phyloP scores from a whole-genome alignment of 2,888 invertebrate species.

The Nephrocerus scutellatus region DNA sequence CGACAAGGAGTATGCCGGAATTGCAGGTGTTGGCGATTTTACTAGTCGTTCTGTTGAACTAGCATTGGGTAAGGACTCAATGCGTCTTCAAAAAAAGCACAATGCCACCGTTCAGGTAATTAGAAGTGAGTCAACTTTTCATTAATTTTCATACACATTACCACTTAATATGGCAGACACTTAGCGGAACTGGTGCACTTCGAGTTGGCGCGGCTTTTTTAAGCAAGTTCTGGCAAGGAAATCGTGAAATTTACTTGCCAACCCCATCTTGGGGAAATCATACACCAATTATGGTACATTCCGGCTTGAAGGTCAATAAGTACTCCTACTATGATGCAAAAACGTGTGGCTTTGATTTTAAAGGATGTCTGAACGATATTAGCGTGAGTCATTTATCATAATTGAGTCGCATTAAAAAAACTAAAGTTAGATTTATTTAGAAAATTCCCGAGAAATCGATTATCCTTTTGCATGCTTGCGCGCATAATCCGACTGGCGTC shows the following conservation, averaged over 20 bases:
- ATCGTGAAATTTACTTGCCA: constrained; percentile 81
- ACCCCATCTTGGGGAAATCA: constrained; percentile 98
- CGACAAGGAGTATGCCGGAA: constrained; percentile 94
- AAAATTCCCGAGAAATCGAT: constrained; percentile 88
- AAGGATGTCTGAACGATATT: constrained; percentile 84
- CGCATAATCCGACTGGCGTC: constrained; percentile 97
- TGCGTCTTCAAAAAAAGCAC: constrained; percentile 59
- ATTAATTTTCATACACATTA: background rate
- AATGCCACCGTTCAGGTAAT: constrained; percentile 66
- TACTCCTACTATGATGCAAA: constrained; percentile 93
- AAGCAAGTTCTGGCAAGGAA: constrained; percentile 68
- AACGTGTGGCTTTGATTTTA: constrained; percentile 88
- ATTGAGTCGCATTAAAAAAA: background rate
- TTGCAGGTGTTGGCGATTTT: constrained; percentile 78
- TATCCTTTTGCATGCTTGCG: constrained; percentile 91
- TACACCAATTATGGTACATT: constrained; percentile 84
- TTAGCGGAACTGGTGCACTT: constrained; percentile 97
- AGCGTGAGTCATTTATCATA: constrained; percentile 52
- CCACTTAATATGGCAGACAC: constrained; percentile 57
- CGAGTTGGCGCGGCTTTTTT: constrained; percentile 86
- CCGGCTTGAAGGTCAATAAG: constrained; percentile 75
- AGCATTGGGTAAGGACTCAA: constrained; percentile 77
- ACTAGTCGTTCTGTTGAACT: constrained; percentile 75
- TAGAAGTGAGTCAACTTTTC: constrained; percentile 1
- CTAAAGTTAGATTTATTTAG: constrained; percentile 51